Percentiles rank a stretch among this genome's conserved stretches.
Conservation (phyloP, 2,888 invertebrate genomes). For the Phragmatobia fuliginosa region DNA sequence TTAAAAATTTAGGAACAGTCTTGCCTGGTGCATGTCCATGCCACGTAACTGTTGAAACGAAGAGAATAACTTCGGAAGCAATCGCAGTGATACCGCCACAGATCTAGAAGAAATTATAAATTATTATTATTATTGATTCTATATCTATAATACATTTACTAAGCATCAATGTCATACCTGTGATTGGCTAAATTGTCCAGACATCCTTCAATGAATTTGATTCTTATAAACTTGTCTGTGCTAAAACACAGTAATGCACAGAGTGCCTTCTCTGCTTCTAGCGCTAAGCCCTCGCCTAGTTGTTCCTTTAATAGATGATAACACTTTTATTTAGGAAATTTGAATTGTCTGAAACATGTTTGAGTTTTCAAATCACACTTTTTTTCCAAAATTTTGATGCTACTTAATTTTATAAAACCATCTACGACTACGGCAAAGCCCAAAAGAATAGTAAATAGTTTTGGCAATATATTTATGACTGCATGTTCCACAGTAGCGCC, state of each 20-base stretch:
- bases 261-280: slow-evolving; percentile 97
- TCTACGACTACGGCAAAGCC: too few species aligned
- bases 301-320: slow-evolving; percentile 86
- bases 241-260: slow-evolving; percentile 96
- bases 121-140: background rate
- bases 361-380: too few species aligned
- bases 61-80: slow-evolving; percentile 95
- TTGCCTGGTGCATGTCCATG: slow-evolving; percentile 93
- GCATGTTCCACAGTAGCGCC: too few species aligned
- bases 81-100: slow-evolving; percentile 94
- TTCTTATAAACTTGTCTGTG: slow-evolving; percentile 95
- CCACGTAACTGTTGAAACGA: slow-evolving; percentile 96
- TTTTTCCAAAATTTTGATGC: too few species aligned
- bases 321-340: background rate
- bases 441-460: too few species aligned
- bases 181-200: slow-evolving; percentile 95
- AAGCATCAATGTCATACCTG: slow-evolving; percentile 76
- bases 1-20: background rate
- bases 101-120: slow-evolving; percentile 84
- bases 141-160: background rate
- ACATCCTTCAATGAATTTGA: slow-evolving; percentile 98
- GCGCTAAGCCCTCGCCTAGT: slow-evolving; percentile 95
- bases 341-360: background rate
- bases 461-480: too few species aligned
- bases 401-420: too few species aligned